Conservation (phyloP, 1,140 invertebrate genomes). For the Branchinecta lindahli region DNA sequence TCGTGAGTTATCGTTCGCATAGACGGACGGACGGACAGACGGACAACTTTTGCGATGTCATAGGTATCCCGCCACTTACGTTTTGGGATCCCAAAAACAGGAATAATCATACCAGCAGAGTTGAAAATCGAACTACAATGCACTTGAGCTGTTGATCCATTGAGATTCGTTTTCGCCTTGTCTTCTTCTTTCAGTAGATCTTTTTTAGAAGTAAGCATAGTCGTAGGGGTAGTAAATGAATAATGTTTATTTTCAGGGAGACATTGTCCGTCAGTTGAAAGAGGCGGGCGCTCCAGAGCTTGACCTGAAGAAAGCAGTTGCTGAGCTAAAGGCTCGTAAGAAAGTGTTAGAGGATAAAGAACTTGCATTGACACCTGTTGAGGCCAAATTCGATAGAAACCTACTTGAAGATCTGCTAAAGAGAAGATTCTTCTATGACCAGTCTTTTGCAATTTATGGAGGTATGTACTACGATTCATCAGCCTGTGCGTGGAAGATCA, state of each 20-base stretch:
- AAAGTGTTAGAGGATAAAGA: slow-evolving; percentile 88
- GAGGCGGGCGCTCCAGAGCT: slow-evolving; percentile 66
- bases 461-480: slow-evolving; percentile 38
- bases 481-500: slow-evolving; percentile 13
- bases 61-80: too few species aligned
- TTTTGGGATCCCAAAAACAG: too few species aligned
- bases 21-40: too few species aligned
- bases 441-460: slow-evolving; percentile 98
- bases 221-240: slow-evolving; percentile 10
- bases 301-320: slow-evolving; percentile 82
- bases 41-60: too few species aligned
- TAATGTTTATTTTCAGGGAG: slow-evolving; percentile 45
- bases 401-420: slow-evolving; percentile 96
- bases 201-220: too few species aligned
- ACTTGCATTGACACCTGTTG: slow-evolving; percentile 53
- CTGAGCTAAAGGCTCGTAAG: slow-evolving; percentile 77
- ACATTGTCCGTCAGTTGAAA: slow-evolving; percentile 74
- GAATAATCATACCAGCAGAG: too few species aligned
- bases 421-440: slow-evolving; percentile 93
- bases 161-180: too few species aligned
- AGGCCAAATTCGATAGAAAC: slow-evolving; percentile 64
- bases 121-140: too few species aligned
- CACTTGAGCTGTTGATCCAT: too few species aligned
- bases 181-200: too few species aligned
- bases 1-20: too few species aligned